Base-by-base conservation (phyloP, 2,797 vertebrate species). In the Trachops cirrhosus region DNA sequence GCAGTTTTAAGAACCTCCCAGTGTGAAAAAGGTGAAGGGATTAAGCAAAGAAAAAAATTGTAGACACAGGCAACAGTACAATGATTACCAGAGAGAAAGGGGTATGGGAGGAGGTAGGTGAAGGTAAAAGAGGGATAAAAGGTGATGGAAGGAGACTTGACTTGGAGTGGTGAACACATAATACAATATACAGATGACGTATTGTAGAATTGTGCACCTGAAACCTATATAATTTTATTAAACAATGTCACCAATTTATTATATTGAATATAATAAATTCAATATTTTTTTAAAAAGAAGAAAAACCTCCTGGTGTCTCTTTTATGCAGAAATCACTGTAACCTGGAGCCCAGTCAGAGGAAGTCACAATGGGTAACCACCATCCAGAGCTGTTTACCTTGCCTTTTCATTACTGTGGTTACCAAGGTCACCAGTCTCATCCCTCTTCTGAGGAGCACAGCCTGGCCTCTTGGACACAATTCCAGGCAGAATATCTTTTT, bases 341-440 rank as follows among this genome's bases (percentile, higher is more conserved):
- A 77, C 54, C 46, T 16, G n/a, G 46, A 73, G 14, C 34, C 22
- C 4, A 34, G 11, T 9, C 0, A 50, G 52, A 86, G 48, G 57
- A 41, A 3, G 54, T 22, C 90, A 7, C 57, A 3, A 44, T 21
- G 57, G 62, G 11, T 24, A 34, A 21, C 71, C 19, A 0, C 2
- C 1, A 18, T 9, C 48, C 32, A n/a, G 16, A 37, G 29, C 24
- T 21, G 59, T 8, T 29, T 11, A 3, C 11, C 9, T 29, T 3
- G 9, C 2, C 15, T 29, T n/a, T 54, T 50, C 9, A 16, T 26
- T 5, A 4, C 21, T 9, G 3, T 0, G 32, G 10, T 59, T 68
- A 10, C 37, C 22, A 15, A 19, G 73, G 8, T n/a, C 48, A 5
- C 5, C 0, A 0, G 24, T 44, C 44, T 75, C 11, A 3, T 10